These are phyloP conservation scores for Ostrea edulis DNA, from an alignment of 1,140 invertebrate species.

Conservation along the genomic window DNA sequence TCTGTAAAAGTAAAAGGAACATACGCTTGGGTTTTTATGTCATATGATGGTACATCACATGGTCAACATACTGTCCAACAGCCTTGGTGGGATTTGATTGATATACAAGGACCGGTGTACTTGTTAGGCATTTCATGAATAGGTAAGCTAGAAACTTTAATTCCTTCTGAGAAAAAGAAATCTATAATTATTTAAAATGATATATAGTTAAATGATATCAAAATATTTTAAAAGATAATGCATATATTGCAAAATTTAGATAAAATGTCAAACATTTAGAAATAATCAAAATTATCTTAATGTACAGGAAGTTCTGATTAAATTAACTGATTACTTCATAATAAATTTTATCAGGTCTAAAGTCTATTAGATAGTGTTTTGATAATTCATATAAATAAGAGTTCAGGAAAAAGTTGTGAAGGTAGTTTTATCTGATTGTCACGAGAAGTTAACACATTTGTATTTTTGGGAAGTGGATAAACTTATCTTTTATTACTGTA, in stretches of 20 bases:
- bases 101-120: not conserved
- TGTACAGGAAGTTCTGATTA: too few relatives aligned
- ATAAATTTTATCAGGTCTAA: slow-evolving; percentile 1
- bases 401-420: not conserved
- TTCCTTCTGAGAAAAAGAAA: not conserved
- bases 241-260: not conserved
- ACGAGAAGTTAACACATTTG: not conserved
- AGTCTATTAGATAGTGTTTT: slow-evolving; percentile 8
- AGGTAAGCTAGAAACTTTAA: not conserved
- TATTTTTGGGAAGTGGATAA: not conserved
- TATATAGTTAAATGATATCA: not conserved
- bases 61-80: not conserved
- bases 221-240: not conserved
- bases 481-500: not conserved
- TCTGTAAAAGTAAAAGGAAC: not conserved
- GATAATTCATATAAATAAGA: not conserved
- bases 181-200: not conserved
- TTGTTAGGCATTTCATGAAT: not conserved
- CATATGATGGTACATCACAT: slow-evolving; percentile 25
- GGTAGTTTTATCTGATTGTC: slow-evolving; percentile 2
- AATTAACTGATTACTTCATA: too few relatives aligned
- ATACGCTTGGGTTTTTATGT: not conserved
- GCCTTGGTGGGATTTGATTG: not conserved
- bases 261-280: not conserved
- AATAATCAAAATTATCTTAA: too few relatives aligned